Conservation (phyloP, 2,888 invertebrate species). For the Liodrosophila aerea region DNA sequence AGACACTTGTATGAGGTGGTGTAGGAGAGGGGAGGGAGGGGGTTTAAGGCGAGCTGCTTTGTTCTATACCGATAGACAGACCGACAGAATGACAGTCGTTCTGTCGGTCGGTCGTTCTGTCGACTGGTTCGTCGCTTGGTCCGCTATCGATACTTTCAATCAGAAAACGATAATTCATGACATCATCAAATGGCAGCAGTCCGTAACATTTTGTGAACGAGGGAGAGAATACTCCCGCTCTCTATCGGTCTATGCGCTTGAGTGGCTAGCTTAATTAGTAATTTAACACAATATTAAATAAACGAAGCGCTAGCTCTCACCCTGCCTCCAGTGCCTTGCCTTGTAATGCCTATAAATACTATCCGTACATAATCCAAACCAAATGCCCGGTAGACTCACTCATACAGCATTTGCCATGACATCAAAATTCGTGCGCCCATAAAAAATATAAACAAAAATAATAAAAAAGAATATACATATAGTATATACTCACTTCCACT, state of each 20-base stretch:
- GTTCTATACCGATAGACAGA: constrained; percentile 55
- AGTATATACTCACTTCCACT: constrained; percentile 43
- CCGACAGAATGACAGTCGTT: too few species aligned
- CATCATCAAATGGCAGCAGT: constrained; percentile 63
- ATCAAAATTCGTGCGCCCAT: constrained; percentile 65
- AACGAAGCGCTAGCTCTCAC: constrained; percentile 41
- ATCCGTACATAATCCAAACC: constrained; percentile 33
- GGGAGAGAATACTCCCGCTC: constrained; percentile 6
- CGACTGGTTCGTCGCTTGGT: constrained; percentile 8
- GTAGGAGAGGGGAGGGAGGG: constrained; percentile 44
- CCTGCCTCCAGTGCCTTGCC: constrained; percentile 9
- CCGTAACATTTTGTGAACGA: constrained; percentile 40
- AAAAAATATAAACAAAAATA: constrained; percentile 6
- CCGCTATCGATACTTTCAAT: constrained; percentile 74
- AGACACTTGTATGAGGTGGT: constrained; percentile 38
- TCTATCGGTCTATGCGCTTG: constrained; percentile 38
- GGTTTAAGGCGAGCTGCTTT: constrained; percentile 29
- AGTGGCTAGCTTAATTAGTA: constrained; percentile 67
- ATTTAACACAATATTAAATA: constrained; percentile 74
- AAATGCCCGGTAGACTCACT: constrained; percentile 19
- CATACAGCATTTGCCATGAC: constrained; percentile 56
- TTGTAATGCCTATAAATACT: constrained; percentile 75
- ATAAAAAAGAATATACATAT: constrained; percentile 21
- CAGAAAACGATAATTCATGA: constrained; percentile 77
- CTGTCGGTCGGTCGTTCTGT: constrained; percentile 15